A percentile compares a stretch with the other conserved stretches of the same genome.
Conservation (phyloP, 2,888 invertebrate genomes). For the Sphaeridia pumilis region DNA sequence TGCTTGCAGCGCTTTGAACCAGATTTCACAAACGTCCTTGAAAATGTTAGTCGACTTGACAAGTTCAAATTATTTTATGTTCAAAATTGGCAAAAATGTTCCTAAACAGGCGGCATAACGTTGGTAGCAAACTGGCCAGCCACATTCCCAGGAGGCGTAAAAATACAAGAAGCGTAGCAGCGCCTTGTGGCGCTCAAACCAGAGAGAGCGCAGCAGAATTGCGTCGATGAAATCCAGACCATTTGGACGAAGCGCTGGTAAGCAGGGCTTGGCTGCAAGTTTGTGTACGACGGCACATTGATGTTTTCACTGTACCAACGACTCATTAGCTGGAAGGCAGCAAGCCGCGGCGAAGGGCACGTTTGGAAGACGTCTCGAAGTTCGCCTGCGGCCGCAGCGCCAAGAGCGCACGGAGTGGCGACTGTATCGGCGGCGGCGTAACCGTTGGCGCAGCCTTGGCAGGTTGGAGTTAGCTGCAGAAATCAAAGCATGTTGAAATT, state of each 20-base stretch:
- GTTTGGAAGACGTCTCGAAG: background rate
- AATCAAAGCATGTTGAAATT: background rate
- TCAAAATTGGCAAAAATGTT: no score
- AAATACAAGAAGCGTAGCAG: constrained; percentile 2
- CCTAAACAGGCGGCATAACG: background rate
- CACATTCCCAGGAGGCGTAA: background rate
- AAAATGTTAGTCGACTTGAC: no score
- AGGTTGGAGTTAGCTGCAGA: background rate
- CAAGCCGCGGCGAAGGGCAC: background rate
- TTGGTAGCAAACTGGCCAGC: background rate
- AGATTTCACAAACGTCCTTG: no score
- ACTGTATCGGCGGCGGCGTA: background rate
- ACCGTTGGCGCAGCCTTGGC: constrained; percentile 1
- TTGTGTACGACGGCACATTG: background rate
- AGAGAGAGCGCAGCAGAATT: background rate
- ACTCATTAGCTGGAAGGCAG: constrained; percentile 1
- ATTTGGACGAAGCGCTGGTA: background rate
- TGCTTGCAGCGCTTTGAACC: no score
- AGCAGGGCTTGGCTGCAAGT: background rate
- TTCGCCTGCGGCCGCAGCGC: background rate
- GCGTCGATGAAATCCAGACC: background rate
- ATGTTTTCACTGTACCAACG: background rate
- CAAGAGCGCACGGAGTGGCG: background rate
- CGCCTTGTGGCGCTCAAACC: background rate
- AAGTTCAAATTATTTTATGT: no score